phyloP scores from a whole-genome alignment of 2,888 invertebrate genomes.

The Platycheirus albimanus region DNA sequence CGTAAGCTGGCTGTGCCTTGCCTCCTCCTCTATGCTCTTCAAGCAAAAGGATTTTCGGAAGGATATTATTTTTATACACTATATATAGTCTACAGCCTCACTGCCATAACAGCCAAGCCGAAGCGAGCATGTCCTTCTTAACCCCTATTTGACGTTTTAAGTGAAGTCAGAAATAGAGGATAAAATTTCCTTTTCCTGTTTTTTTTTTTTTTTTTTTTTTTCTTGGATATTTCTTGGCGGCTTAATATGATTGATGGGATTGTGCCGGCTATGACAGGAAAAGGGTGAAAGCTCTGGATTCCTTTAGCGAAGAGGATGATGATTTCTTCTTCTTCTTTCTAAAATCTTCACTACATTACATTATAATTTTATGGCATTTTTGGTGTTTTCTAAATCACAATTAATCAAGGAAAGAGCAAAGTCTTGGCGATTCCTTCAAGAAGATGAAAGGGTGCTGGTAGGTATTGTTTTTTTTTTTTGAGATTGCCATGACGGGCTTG shows the following conservation, averaged over 20 bases:
- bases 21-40: conserved; percentile 26
- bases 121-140: conserved; percentile 30
- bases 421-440: conserved; percentile 34
- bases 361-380: conserved; percentile 11
- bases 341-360: background rate
- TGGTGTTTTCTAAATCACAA: conserved; percentile 65
- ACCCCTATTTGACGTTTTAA: conserved; percentile 56
- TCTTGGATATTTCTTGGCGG: conserved; percentile 43
- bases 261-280: conserved; percentile 46
- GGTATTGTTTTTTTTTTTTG: too few species aligned
- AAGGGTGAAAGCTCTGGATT: conserved; percentile 38
- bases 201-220: conserved; percentile 8
- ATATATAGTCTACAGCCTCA: background rate
- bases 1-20: conserved; percentile 26
- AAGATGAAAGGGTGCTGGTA: background rate
- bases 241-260: conserved; percentile 67
- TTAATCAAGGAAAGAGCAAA: conserved; percentile 59
- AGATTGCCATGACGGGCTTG: too few species aligned
- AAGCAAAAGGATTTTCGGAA: conserved; percentile 37
- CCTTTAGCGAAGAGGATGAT: background rate
- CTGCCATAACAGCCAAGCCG: too few species aligned
- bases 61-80: conserved; percentile 48
- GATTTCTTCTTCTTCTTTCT: background rate
- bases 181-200: conserved; percentile 34
- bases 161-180: conserved; percentile 55